phyloP scores from a whole-genome alignment of 2,888 invertebrate genomes.

The Drosophila subquinaria region DNA sequence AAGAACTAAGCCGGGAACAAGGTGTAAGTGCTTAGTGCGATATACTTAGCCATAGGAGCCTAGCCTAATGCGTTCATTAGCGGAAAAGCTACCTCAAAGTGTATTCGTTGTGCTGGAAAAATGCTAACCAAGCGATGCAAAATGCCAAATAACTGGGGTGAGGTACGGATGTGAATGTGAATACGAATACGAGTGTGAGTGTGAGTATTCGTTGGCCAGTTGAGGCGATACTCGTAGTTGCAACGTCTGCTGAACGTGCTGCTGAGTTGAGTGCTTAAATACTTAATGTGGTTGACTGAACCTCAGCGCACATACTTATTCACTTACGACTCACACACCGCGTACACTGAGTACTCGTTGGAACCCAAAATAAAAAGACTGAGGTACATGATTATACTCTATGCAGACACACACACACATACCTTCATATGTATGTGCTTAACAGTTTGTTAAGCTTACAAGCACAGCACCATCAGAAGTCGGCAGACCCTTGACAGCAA shows the following conservation, averaged over 20 bases:
- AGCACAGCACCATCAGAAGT: constrained; percentile 32
- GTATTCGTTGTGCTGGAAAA: constrained; percentile 76
- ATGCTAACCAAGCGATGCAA: constrained; percentile 72
- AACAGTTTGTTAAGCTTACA: constrained; percentile 60
- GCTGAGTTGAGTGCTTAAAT: constrained; percentile 73
- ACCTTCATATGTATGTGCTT: constrained; percentile 7
- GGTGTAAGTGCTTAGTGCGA: constrained; percentile 58
- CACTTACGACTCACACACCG: constrained; percentile 69
- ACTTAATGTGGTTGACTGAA: constrained; percentile 81
- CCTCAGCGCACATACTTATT: constrained; percentile 74
- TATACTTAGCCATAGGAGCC: constrained; percentile 37
- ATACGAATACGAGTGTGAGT: background rate
- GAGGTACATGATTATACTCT: constrained; percentile 10
- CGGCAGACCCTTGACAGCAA: constrained; percentile 20
- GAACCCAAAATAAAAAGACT: constrained; percentile 9
- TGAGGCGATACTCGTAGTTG: constrained; percentile 37
- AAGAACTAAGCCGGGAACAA: constrained; percentile 71
- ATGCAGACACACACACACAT: constrained; percentile 5
- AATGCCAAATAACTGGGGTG: constrained; percentile 29
- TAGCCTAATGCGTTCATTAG: constrained; percentile 80
- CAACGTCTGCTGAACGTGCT: constrained; percentile 57
- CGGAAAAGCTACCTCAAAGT: constrained; percentile 81
- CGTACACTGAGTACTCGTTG: constrained; percentile 29
- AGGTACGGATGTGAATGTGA: constrained; percentile 8
- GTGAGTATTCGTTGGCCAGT: constrained; percentile 13